phyloP scores from a whole-genome alignment of 2,113 vertebrate genomes.

The Ctenomys sociabilis region DNA sequence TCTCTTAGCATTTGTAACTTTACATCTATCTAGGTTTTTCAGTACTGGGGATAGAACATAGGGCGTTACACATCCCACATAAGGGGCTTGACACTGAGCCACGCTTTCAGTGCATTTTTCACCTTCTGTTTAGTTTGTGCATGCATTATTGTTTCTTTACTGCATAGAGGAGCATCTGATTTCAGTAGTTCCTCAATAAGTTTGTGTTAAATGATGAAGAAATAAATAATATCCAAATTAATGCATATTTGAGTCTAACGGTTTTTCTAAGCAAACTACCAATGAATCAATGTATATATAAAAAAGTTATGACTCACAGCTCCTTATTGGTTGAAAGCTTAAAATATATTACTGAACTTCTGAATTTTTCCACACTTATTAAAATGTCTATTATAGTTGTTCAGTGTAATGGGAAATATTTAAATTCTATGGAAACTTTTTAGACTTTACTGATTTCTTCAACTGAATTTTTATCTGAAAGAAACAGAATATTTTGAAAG shows the following conservation, averaged over 20 bases:
- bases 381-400: constrained; percentile 46
- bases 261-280: constrained; percentile 38
- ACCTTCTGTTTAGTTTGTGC: not conserved
- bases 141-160: not conserved
- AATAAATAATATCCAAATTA: not conserved
- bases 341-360: not conserved
- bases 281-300: fast-evolving
- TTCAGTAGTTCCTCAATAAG: not conserved
- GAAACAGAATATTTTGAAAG: constrained; percentile 30
- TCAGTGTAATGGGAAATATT: constrained; percentile 2
- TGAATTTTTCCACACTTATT: not conserved
- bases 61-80: not conserved
- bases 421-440: constrained; percentile 48
- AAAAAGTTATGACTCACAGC: not conserved
- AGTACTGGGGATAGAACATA: not conserved
- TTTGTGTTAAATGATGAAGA: constrained; percentile 1
- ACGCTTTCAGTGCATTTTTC: not conserved
- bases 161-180: not conserved
- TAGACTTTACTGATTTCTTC: constrained; percentile 37
- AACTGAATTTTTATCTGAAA: constrained; percentile 59
- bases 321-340: not conserved
- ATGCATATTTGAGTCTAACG: not conserved
- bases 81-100: not conserved
- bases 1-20: not conserved
- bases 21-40: not conserved